A percentile compares a stretch with the other conserved stretches of the same genome.
Evolutionary conservation across 2,113 vertebrate species (phyloP).

Genomic region (Pandion haliaetus): DNA sequence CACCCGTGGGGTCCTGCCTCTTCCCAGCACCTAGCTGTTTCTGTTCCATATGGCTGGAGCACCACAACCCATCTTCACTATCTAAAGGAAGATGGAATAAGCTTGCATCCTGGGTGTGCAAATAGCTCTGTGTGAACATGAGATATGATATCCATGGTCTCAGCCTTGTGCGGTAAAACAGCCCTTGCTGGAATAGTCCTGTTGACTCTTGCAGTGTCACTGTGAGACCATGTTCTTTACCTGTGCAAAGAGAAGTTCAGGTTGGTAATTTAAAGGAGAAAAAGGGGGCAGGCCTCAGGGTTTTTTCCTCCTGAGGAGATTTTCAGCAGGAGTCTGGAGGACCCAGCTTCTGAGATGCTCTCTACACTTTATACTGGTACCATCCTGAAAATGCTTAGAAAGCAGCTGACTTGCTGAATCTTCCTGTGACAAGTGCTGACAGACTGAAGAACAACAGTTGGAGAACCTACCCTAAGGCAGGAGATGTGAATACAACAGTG

Average conservation of each 20-base stretch:
- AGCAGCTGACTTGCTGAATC: background rate
- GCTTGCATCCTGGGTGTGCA: background rate
- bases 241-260: background rate
- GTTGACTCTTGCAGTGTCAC: background rate
- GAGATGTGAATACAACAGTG: background rate
- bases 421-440: background rate
- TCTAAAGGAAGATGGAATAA: background rate
- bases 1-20: background rate
- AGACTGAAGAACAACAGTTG: background rate
- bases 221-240: background rate
- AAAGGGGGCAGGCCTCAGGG: background rate
- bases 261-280: background rate
- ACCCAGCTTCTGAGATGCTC: background rate
- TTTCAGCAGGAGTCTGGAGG: background rate
- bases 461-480: background rate
- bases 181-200: background rate
- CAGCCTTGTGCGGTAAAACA: background rate
- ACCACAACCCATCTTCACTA: background rate
- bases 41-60: background rate
- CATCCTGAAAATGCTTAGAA: background rate
- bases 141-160: fast-evolving
- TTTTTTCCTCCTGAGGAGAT: background rate
- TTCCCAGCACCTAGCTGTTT: background rate
- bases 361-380: background rate
- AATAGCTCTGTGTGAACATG: background rate